Conservation (phyloP, 2,113 vertebrate genomes). For the Columbina picui region DNA sequence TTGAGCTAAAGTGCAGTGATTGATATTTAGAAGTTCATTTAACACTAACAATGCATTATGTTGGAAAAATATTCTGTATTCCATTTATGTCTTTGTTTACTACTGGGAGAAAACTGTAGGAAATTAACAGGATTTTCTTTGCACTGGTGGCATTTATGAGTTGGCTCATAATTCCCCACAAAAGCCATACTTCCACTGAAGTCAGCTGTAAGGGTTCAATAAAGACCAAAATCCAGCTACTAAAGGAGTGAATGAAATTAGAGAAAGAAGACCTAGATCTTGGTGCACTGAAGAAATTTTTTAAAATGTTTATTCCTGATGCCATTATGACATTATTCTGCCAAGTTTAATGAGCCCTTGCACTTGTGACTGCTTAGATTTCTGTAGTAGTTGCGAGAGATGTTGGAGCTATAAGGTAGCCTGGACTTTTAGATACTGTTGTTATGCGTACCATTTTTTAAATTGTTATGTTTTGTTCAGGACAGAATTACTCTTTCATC, state of each 20-base stretch:
- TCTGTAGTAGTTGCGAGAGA: background rate
- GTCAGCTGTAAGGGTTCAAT: background rate
- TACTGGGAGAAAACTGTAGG: background rate
- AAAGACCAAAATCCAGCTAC: background rate
- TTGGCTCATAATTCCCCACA: background rate
- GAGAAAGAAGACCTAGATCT: background rate
- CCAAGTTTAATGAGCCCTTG: background rate
- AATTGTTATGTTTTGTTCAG: background rate
- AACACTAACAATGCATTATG: constrained; percentile 12
- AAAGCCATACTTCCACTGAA: background rate
- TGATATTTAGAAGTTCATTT: constrained; percentile 35
- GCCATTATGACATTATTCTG: background rate
- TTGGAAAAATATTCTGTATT: constrained; percentile 5
- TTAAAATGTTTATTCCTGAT: background rate
- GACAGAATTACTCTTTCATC: background rate
- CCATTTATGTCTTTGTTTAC: constrained; percentile 33
- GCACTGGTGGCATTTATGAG: background rate
- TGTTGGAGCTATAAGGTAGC: background rate
- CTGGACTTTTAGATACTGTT: background rate
- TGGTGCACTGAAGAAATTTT: background rate
- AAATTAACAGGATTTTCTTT: constrained; percentile 5
- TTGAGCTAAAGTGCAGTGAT: background rate
- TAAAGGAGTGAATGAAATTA: background rate
- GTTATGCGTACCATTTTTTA: background rate
- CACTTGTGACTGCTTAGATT: background rate